phyloP scores from a whole-genome alignment of 2,113 vertebrate genomes.

The Scomber scombrus region DNA sequence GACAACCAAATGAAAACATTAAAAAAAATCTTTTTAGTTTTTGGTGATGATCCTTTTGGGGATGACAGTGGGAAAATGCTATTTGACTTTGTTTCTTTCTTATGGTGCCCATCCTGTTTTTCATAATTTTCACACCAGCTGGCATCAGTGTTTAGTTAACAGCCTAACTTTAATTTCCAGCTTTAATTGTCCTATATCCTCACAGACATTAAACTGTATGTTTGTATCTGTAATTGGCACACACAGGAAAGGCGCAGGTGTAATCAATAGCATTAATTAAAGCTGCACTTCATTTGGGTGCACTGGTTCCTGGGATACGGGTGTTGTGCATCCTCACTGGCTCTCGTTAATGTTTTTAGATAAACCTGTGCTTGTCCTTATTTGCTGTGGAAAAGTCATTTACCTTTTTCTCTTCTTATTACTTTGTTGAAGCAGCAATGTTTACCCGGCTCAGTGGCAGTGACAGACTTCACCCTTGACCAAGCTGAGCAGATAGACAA shows the following conservation, averaged over 20 bases:
- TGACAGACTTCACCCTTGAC: background rate
- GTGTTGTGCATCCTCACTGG: background rate
- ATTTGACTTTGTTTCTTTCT: too few species aligned
- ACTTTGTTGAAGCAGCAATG: constrained; percentile 4
- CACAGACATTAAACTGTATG: too few species aligned
- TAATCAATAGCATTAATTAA: constrained; percentile 14
- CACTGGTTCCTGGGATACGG: background rate
- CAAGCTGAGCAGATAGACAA: background rate
- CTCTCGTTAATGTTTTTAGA: background rate
- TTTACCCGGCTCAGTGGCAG: background rate
- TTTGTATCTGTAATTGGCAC: background rate
- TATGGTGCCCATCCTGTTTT: background rate
- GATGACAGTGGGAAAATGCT: too few species aligned
- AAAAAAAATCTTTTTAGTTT: background rate
- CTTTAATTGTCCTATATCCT: background rate
- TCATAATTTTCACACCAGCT: background rate
- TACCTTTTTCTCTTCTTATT: background rate
- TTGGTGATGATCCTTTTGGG: background rate
- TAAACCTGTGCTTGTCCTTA: background rate
- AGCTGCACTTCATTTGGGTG: background rate
- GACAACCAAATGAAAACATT: background rate
- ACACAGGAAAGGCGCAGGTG: background rate
- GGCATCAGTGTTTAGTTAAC: background rate
- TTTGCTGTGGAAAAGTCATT: background rate
- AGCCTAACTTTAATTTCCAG: background rate